Percentiles rank a stretch among this genome's conserved stretches.
Conservation (phyloP, 2,888 invertebrate genomes). For the Graphium colonna region DNA sequence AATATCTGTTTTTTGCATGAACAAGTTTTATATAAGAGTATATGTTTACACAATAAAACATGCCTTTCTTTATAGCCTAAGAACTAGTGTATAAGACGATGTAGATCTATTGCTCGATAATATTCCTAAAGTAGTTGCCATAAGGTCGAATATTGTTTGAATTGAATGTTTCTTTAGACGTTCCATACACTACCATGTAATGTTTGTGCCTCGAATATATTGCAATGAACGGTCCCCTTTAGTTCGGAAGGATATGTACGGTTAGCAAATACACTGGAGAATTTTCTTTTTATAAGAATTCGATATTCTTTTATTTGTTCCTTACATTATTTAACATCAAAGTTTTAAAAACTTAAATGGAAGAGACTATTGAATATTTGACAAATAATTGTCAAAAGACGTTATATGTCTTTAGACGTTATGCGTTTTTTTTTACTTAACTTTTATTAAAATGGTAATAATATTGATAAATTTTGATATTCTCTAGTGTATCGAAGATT, state of each 20-base stretch:
- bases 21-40: not conserved
- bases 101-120: slow-evolving; percentile 30
- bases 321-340: too few species aligned
- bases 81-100: slow-evolving; percentile 14
- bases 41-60: not conserved
- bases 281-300: not conserved
- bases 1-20: too few species aligned
- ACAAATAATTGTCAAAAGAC: too few species aligned
- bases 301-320: not conserved
- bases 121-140: slow-evolving; percentile 39
- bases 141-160: slow-evolving; percentile 34
- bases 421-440: too few species aligned
- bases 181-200: not conserved
- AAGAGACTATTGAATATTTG: too few species aligned
- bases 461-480: too few species aligned
- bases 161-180: slow-evolving; percentile 22
- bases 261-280: slow-evolving; percentile 1
- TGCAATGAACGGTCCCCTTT: not conserved
- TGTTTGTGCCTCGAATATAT: slow-evolving; percentile 1
- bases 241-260: not conserved
- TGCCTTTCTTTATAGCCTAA: slow-evolving; percentile 10
- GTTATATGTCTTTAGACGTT: too few species aligned
- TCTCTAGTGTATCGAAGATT: not conserved
- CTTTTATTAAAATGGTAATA: too few species aligned
- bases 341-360: too few species aligned